phyloP scores from a whole-genome alignment of 2,113 vertebrate species.

The Aegotheles bennettii region DNA sequence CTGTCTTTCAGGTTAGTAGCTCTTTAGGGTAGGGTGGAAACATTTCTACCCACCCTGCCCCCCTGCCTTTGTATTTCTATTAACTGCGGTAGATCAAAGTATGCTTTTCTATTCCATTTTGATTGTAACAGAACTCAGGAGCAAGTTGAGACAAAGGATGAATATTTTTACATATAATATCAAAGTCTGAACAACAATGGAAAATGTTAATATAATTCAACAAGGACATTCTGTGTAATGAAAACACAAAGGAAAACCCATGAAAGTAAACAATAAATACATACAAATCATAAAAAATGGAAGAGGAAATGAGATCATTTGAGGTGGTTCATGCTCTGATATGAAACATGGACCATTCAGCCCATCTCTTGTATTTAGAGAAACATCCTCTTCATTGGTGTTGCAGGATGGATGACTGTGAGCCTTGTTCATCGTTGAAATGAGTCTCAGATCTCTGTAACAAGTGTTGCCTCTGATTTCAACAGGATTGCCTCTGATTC shows the following conservation, averaged over 20 bases:
- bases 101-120: neutral
- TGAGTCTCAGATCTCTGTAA: neutral
- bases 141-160: neutral
- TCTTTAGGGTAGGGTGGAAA: neutral
- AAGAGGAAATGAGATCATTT: neutral
- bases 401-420: neutral
- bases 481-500: conserved; percentile 15
- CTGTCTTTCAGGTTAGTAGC: neutral
- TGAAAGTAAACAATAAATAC: neutral
- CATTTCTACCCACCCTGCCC: neutral
- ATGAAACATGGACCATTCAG: neutral
- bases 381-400: neutral
- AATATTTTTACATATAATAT: neutral
- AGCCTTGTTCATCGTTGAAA: neutral
- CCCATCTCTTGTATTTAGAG: neutral
- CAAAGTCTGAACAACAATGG: neutral
- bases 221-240: neutral
- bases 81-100: neutral
- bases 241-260: neutral
- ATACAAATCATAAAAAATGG: neutral
- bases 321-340: neutral
- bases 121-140: neutral
- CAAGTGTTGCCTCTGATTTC: neutral
- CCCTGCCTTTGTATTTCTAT: neutral
- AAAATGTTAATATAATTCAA: conserved; percentile 12